These are phyloP conservation scores for Prunella fulvescens DNA, from an alignment of 2,113 vertebrate genomes.

Conservation along the genomic window DNA sequence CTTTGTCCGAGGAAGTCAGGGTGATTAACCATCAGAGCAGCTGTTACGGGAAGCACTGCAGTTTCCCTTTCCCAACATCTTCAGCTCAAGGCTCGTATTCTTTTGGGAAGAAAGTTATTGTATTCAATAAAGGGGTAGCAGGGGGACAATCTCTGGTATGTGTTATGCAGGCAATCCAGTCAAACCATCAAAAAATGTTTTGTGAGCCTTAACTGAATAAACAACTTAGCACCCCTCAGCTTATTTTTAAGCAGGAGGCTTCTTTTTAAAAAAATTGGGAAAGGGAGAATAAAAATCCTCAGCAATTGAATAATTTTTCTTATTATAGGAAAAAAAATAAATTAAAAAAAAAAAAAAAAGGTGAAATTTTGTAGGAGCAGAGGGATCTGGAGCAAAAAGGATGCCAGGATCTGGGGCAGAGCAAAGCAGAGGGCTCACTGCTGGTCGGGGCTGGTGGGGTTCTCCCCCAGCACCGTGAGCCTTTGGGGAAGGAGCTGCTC, in stretches of 20 bases:
- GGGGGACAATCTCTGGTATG: neutral
- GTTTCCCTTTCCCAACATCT: neutral
- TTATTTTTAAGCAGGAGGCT: neutral
- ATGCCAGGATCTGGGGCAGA: neutral
- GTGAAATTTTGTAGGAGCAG: neutral
- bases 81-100: neutral
- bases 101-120: neutral
- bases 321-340: neutral
- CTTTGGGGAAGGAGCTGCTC: constrained; percentile 49
- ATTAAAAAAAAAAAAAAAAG: too few species aligned
- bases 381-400: neutral
- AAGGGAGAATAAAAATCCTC: neutral
- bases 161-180: neutral
- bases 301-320: neutral
- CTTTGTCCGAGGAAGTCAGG: neutral
- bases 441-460: fast-evolving
- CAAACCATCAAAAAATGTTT: neutral
- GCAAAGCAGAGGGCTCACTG: neutral
- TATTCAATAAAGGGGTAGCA: neutral
- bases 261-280: neutral
- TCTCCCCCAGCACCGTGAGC: neutral
- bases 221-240: neutral
- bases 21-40: constrained; percentile 3
- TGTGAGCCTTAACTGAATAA: neutral
- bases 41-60: neutral